These are phyloP conservation scores for Drosophila sechellia DNA, from an alignment of 1,140 invertebrate species.

Conservation along the genomic window DNA sequence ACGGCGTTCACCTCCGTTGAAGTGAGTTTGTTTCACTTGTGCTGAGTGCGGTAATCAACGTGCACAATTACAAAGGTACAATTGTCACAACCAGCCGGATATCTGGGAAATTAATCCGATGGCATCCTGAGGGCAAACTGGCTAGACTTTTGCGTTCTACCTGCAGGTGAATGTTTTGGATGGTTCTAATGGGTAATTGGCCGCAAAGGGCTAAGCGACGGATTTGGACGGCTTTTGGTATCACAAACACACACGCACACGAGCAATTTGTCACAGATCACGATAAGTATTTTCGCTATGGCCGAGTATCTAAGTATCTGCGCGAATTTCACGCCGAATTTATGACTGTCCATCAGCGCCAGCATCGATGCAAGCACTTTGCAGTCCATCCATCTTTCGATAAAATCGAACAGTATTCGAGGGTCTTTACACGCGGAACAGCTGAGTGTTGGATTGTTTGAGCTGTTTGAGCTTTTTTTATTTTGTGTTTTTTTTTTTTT, in stretches of 20 bases:
- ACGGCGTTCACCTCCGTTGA: constrained; percentile 33
- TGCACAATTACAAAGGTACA: constrained; percentile 14
- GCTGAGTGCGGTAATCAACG: constrained; percentile 30
- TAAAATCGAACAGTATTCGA: constrained; percentile 41
- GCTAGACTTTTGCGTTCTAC: constrained; percentile 9
- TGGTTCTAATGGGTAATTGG: constrained; percentile 45
- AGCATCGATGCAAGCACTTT: constrained; percentile 74
- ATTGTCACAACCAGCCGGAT: constrained; percentile 21
- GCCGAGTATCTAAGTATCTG: constrained; percentile 38
- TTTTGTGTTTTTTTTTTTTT: constrained; percentile 1
- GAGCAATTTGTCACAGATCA: constrained; percentile 43
- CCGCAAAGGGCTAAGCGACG: constrained; percentile 34
- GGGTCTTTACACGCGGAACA: constrained; percentile 47
- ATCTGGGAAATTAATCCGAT: constrained; percentile 59
- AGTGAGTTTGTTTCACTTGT: constrained; percentile 33
- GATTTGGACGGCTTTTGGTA: constrained; percentile 39
- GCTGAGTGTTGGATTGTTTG: constrained; percentile 48
- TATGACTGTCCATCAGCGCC: constrained; percentile 61
- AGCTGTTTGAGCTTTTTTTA: constrained; percentile 2
- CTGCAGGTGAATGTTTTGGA: constrained; percentile 25
- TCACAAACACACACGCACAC: constrained; percentile 37
- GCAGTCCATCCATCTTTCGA: constrained; percentile 72
- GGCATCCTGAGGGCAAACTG: constrained; percentile 39
- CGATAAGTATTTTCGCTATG: constrained; percentile 44
- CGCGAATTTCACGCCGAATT: constrained; percentile 65